A percentile compares a stretch with the other conserved stretches of the same genome.
phyloP scores from a whole-genome alignment of 2,113 vertebrate genomes.

The Sinocyclocheilus grahami region DNA sequence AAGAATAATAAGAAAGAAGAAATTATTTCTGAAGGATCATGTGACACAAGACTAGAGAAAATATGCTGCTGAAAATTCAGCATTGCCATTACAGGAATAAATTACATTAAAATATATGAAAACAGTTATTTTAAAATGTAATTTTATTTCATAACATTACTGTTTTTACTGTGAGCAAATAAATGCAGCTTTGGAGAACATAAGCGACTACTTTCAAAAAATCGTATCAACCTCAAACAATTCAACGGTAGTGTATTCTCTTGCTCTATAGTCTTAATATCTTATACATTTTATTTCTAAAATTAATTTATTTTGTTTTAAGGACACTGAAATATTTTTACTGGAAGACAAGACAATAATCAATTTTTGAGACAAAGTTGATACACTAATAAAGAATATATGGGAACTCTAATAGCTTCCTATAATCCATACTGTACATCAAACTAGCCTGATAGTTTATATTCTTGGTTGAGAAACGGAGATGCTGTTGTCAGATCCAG shows the following conservation, averaged over 20 bases:
- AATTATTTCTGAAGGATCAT: neutral
- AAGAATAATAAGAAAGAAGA: neutral
- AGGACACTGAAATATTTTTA: neutral
- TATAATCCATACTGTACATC: neutral
- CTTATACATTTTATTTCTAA: neutral
- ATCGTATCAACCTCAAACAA: neutral
- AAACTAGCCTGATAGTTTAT: neutral
- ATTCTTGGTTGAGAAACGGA: constrained; percentile 1
- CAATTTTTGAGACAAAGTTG: neutral
- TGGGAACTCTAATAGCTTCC: neutral
- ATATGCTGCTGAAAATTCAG: neutral
- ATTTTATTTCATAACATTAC: neutral
- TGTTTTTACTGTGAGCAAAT: neutral
- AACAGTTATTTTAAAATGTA: neutral
- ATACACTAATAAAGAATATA: neutral
- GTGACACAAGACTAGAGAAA: neutral
- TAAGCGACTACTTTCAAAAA: neutral
- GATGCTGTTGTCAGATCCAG: constrained; percentile 40
- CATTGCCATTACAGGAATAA: neutral
- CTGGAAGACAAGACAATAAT: neutral
- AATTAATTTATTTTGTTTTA: neutral
- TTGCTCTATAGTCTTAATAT: neutral
- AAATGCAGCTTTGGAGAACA: neutral
- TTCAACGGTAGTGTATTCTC: neutral
- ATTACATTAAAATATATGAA: neutral